Base-by-base conservation (phyloP, 2,113 vertebrate species). In the Scopus umbretta region DNA sequence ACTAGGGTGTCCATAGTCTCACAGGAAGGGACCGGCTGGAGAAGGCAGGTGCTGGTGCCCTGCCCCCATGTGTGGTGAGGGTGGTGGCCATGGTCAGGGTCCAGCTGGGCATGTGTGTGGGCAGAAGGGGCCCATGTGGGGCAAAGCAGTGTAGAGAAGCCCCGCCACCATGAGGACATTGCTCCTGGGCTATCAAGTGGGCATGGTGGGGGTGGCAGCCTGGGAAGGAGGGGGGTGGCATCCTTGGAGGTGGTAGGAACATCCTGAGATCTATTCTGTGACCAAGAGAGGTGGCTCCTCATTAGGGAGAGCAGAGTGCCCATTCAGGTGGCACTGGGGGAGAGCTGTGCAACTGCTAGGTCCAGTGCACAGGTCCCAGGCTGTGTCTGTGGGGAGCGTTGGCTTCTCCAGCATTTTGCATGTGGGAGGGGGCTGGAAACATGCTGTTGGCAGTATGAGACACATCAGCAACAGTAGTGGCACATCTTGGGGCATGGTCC, bases 181-280 rank as follows among this genome's bases (percentile, higher is more conserved):
- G 42, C 4, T 19, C 9, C 22, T 1, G 0, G 43, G 11, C 15
- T 84, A 59, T 14, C 1, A 2, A 65, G 14, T 49, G 16, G 13
- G 6, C 26, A 22, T 45, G 29, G 29, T 47, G 34, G 4, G 9
- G 9, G 14, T 65, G 22, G 49, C 43, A 65, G 14, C 34, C 38
- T 52, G 38, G 29, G 13, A 74, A 68, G 2, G 8, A 72, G 21
- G 2, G 8, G 4, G 8, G 7, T 0, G 1, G 12, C 6, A 3
- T 26, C 19, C 34, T 74, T 2, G 4, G 29, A 36, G 22, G 18
- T 27, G 8, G 5, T 7, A 6, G 18, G 13, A 21, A 7, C 34
- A 32, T 25, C 6, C 18, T 4, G 1, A 49, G 58, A 49, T 40
- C 26, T 30, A 18, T 10, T 13, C 50, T 84, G 34, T 47, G 11